These are phyloP conservation scores for Trichogramma pretiosum DNA, from an alignment of 1,140 invertebrate species.

Conservation along the genomic window DNA sequence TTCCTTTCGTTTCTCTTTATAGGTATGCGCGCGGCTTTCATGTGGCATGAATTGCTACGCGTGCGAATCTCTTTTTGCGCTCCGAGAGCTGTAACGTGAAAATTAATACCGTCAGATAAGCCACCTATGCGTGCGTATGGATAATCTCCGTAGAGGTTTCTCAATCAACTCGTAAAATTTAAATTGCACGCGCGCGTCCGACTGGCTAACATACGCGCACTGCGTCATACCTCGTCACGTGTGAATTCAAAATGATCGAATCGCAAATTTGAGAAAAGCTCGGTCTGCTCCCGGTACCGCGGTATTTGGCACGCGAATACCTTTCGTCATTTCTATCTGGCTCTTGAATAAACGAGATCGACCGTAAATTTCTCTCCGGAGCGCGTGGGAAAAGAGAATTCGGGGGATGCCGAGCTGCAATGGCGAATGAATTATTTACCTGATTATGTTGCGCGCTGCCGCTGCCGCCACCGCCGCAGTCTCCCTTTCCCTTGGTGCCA, in stretches of 20 bases:
- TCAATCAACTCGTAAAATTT: not conserved
- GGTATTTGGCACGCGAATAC: too few relatives aligned
- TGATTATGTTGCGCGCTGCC: constrained; percentile 27
- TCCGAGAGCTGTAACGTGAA: not conserved
- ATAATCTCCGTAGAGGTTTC: not conserved
- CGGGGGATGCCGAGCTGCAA: constrained; percentile 5
- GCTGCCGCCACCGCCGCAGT: not conserved
- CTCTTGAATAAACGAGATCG: constrained; percentile 7
- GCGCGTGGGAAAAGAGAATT: constrained; percentile 17
- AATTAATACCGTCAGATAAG: constrained; percentile 9
- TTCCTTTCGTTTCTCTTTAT: too few relatives aligned
- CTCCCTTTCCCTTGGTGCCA: too few relatives aligned
- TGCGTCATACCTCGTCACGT: not conserved
- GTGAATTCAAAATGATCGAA: constrained; percentile 1
- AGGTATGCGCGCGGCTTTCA: not conserved
- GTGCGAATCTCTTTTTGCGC: not conserved
- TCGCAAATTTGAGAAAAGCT: constrained; percentile 7
- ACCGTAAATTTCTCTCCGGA: constrained; percentile 1
- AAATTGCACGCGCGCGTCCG: constrained; percentile 1
- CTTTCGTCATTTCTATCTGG: not conserved
- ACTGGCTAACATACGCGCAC: not conserved
- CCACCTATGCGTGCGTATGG: not conserved
- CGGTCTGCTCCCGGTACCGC: not conserved
- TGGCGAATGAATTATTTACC: constrained; percentile 31
- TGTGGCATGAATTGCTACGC: not conserved